phyloP scores from a whole-genome alignment of 2,113 vertebrate species.

The Mohoua ochrocephala region DNA sequence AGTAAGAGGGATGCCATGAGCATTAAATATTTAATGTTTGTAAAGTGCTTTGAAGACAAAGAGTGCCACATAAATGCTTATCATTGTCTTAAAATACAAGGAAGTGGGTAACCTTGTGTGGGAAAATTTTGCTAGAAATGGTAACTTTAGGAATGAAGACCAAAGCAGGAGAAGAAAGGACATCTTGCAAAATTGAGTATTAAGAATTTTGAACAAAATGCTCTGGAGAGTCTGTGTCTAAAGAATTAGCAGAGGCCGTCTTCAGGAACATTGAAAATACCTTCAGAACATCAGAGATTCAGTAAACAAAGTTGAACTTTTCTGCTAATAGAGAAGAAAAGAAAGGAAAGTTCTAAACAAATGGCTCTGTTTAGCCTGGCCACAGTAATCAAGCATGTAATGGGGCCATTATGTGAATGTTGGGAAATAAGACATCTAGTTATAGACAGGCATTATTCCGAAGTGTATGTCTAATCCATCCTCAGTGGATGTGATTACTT shows the following conservation, averaged over 20 bases:
- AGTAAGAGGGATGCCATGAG: not conserved
- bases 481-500: not conserved
- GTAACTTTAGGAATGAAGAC: not conserved
- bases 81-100: not conserved
- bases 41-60: constrained; percentile 46
- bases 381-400: not conserved
- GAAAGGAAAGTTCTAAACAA: not conserved
- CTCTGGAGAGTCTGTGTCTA: not conserved
- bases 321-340: not conserved
- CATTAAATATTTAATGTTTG: constrained; percentile 55
- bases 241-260: not conserved
- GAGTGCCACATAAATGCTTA: constrained; percentile 4
- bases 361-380: not conserved
- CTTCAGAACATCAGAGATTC: not conserved
- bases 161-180: not conserved
- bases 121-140: not conserved
- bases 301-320: not conserved
- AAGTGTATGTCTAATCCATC: not conserved
- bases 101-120: not conserved
- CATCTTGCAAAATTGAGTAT: not conserved
- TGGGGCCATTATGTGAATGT: not conserved
- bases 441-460: not conserved
- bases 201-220: not conserved
- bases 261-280: not conserved
- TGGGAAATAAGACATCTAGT: not conserved